phyloP scores from a whole-genome alignment of 2,113 vertebrate species.

The Nyctibius bracteatus region DNA sequence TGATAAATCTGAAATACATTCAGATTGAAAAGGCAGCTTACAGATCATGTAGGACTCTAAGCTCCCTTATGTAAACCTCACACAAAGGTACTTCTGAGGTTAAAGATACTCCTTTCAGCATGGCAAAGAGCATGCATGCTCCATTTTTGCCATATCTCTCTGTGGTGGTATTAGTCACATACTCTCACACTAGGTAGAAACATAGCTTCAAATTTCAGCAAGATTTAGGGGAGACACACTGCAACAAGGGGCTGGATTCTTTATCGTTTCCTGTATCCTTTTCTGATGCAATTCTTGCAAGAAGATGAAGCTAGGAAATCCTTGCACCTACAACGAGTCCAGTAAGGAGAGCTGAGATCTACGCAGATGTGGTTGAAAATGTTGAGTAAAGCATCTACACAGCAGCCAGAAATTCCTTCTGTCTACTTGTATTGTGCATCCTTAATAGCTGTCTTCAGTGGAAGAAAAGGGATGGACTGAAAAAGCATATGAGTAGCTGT shows the following conservation, averaged over 20 bases:
- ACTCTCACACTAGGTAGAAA: not conserved
- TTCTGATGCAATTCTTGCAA: not conserved
- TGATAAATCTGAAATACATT: not conserved
- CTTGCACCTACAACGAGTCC: not conserved
- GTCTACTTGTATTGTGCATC: fast-evolving
- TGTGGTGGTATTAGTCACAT: not conserved
- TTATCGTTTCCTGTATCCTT: not conserved
- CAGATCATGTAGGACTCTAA: not conserved
- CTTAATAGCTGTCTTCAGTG: not conserved
- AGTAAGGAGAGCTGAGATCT: not conserved
- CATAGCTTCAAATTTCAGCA: not conserved
- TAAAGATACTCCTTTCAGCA: not conserved
- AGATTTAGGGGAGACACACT: not conserved
- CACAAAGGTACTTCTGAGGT: not conserved
- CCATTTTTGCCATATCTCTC: not conserved
- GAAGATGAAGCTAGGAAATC: not conserved
- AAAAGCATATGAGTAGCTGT: not conserved
- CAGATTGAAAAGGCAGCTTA: not conserved
- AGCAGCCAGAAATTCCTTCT: not conserved
- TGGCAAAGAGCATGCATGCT: not conserved
- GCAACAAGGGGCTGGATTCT: not conserved
- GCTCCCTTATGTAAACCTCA: not conserved
- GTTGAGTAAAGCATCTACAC: not conserved
- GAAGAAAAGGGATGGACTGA: not conserved
- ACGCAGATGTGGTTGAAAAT: not conserved